A percentile compares a stretch with the other conserved stretches of the same genome.
These are phyloP conservation scores for Gouania willdenowi DNA, from an alignment of 2,797 vertebrate genomes.

Conservation along the genomic window DNA sequence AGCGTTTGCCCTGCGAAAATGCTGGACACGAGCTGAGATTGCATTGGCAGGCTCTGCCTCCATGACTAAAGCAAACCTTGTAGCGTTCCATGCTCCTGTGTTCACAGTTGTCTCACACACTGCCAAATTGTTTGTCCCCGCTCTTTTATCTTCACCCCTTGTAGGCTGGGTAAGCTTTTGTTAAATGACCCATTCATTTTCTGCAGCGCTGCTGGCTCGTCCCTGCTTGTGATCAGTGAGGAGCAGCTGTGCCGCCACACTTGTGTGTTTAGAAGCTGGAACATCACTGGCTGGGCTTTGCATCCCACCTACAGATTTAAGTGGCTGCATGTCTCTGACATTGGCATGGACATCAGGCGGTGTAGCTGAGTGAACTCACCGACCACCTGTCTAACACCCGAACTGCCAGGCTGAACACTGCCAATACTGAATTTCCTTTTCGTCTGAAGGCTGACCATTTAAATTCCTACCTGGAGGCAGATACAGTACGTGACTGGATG, in stretches of 20 bases:
- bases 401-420: slow-evolving; percentile 5
- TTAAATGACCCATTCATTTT: slow-evolving; percentile 52
- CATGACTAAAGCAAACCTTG: background rate
- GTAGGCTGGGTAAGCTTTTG: slow-evolving; percentile 26
- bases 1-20: background rate
- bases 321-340: slow-evolving; percentile 13
- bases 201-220: slow-evolving; percentile 13
- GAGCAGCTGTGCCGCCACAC: too few species aligned
- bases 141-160: background rate
- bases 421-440: slow-evolving; percentile 14
- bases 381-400: slow-evolving; percentile 22
- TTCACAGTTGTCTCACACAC: slow-evolving; percentile 18
- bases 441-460: slow-evolving; percentile 5
- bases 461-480: slow-evolving; percentile 7
- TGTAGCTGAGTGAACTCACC: slow-evolving; percentile 1
- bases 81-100: background rate
- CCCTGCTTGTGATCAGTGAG: slow-evolving; percentile 27
- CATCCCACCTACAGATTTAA: background rate
- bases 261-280: slow-evolving; percentile 26
- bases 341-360: slow-evolving; percentile 10
- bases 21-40: background rate
- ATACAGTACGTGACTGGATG: slow-evolving; percentile 4
- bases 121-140: slow-evolving; percentile 9
- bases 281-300: slow-evolving; percentile 11
- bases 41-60: background rate